Evolutionary conservation across 2,797 vertebrate genomes (phyloP).

Genomic region (Esox masquinongy): DNA sequence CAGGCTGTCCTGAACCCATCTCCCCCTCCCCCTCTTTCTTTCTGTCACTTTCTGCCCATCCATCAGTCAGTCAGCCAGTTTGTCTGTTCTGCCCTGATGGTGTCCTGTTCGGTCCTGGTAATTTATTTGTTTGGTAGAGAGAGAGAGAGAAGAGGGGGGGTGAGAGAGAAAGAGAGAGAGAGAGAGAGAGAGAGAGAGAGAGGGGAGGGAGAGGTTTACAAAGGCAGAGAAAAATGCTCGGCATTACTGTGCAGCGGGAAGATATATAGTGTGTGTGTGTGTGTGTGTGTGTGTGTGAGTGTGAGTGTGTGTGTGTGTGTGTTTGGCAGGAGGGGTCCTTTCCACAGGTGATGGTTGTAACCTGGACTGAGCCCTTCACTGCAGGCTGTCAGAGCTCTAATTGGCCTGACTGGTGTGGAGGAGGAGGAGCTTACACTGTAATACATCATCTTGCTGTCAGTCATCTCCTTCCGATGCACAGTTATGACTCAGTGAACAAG

Average conservation of each 20-base stretch:
- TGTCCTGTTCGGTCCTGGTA: constrained; percentile 48
- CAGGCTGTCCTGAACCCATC: neutral
- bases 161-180: constrained; percentile 12
- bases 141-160: constrained; percentile 10
- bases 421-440: constrained; percentile 17
- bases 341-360: constrained; percentile 61
- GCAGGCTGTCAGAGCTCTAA: constrained; percentile 61
- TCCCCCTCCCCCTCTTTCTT: constrained; percentile 27
- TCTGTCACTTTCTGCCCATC: constrained; percentile 52
- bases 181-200: neutral
- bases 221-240: neutral
- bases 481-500: constrained; percentile 38
- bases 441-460: constrained; percentile 51
- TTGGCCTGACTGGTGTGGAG: constrained; percentile 52
- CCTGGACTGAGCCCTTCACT: constrained; percentile 33
- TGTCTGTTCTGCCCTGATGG: neutral
- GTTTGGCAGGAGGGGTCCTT: constrained; percentile 13
- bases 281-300: too few relatives aligned
- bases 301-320: too few relatives aligned
- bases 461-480: constrained; percentile 41
- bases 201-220: neutral
- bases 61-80: constrained; percentile 17
- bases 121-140: constrained; percentile 62
- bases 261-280: too few relatives aligned
- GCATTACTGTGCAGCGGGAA: too few relatives aligned